phyloP scores from a whole-genome alignment of 2,113 vertebrate genomes.

The Panthera tigris region DNA sequence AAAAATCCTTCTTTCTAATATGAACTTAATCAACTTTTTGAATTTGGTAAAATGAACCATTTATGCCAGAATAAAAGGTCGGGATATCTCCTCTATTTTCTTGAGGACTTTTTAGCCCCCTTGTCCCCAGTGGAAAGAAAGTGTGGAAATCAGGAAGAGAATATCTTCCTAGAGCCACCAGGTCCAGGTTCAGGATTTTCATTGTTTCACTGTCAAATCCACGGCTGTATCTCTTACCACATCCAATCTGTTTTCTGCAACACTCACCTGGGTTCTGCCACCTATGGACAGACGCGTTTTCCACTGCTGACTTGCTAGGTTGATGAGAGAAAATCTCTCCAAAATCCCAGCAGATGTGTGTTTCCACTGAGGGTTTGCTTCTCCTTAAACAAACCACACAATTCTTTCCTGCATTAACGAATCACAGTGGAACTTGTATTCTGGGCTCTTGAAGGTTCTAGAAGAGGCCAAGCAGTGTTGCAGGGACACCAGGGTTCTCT shows the following conservation, averaged over 20 bases:
- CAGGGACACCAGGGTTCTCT: neutral
- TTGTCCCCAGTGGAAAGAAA: neutral
- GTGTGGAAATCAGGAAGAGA: neutral
- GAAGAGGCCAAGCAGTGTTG: neutral
- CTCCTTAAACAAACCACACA: neutral
- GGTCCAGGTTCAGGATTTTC: neutral
- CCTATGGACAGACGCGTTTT: neutral
- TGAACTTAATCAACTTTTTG: neutral
- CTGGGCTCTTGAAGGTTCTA: neutral
- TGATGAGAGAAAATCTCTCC: neutral
- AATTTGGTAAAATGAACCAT: neutral
- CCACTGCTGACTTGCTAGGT: neutral
- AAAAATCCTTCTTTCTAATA: neutral
- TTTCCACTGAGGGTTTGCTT: neutral
- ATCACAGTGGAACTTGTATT: neutral
- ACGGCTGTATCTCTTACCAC: neutral
- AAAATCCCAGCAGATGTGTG: neutral
- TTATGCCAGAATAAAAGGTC: neutral
- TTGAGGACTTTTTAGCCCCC: neutral
- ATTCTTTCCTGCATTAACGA: neutral
- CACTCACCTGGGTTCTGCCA: neutral
- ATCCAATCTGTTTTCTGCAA: neutral
- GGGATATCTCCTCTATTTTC: neutral
- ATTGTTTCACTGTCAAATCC: neutral
- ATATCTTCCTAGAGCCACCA: neutral